These are phyloP conservation scores for Hypothenemus hampei DNA, from an alignment of 1,140 invertebrate species.

Conservation along the genomic window DNA sequence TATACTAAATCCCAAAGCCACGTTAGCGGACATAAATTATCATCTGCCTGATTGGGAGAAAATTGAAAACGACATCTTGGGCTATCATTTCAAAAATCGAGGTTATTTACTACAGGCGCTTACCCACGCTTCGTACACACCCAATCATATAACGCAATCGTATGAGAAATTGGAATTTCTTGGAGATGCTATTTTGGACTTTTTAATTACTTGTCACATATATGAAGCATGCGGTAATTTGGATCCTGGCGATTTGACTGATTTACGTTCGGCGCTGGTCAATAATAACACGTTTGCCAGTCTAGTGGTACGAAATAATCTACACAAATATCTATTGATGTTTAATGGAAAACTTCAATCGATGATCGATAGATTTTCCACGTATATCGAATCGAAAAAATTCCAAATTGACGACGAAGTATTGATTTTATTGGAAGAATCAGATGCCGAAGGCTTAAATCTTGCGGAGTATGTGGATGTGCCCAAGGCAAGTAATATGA, in stretches of 20 bases:
- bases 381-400: constrained; percentile 68
- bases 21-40: constrained; percentile 43
- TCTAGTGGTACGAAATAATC: constrained; percentile 76
- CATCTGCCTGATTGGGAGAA: constrained; percentile 46
- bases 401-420: constrained; percentile 61
- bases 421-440: constrained; percentile 62
- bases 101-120: constrained; percentile 89
- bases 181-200: constrained; percentile 92
- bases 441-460: constrained; percentile 49
- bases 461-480: constrained; percentile 76
- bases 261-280: constrained; percentile 87
- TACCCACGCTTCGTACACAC: constrained; percentile 94
- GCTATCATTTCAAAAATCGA: constrained; percentile 81
- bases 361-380: constrained; percentile 72
- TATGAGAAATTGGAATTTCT: constrained; percentile 97
- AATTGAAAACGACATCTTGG: constrained; percentile 58
- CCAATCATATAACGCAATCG: constrained; percentile 92
- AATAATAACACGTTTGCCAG: constrained; percentile 94
- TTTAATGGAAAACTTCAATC: constrained; percentile 60
- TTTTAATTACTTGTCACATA: constrained; percentile 66
- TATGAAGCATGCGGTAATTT: constrained; percentile 67
- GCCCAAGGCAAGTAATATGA: constrained; percentile 68
- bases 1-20: constrained; percentile 42
- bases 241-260: constrained; percentile 81
- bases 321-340: constrained; percentile 67